Conservation (phyloP, 2,888 invertebrate genomes). For the Cryptus armator region DNA sequence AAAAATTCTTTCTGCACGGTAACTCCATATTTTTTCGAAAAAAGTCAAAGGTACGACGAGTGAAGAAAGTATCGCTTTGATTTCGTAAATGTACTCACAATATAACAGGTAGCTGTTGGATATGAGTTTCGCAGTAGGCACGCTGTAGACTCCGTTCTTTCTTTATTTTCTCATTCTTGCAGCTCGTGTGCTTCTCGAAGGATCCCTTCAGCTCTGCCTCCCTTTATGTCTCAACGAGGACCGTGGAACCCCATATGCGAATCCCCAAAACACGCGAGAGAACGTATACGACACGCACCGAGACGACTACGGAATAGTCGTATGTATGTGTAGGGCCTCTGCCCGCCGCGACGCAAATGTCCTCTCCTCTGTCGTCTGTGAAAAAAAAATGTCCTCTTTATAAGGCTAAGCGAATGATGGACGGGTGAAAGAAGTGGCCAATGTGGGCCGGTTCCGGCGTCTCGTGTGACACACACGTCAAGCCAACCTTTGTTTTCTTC, state of each 20-base stretch:
- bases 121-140: neutral
- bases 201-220: slow-evolving; percentile 26
- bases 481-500: slow-evolving; percentile 81
- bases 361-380: slow-evolving; percentile 6
- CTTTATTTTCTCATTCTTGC: too few species aligned
- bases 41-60: neutral
- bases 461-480: slow-evolving; percentile 84
- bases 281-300: slow-evolving; percentile 41
- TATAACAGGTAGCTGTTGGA: neutral
- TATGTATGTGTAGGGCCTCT: slow-evolving; percentile 7
- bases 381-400: slow-evolving; percentile 76
- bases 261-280: slow-evolving; percentile 36
- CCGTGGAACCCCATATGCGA: slow-evolving; percentile 31
- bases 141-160: neutral
- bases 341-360: slow-evolving; percentile 45
- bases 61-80: neutral
- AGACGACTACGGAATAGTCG: slow-evolving; percentile 19
- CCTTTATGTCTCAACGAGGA: slow-evolving; percentile 49
- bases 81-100: neutral
- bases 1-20: too few species aligned
- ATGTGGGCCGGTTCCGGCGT: slow-evolving; percentile 84
- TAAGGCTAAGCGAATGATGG: slow-evolving; percentile 80
- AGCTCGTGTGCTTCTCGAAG: neutral
- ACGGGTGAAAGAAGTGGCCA: slow-evolving; percentile 85
- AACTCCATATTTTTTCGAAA: neutral